Percentiles rank a stretch among this genome's conserved stretches.
Conservation (phyloP, 1,140 invertebrate genomes). For the Rhysida immarginata region DNA sequence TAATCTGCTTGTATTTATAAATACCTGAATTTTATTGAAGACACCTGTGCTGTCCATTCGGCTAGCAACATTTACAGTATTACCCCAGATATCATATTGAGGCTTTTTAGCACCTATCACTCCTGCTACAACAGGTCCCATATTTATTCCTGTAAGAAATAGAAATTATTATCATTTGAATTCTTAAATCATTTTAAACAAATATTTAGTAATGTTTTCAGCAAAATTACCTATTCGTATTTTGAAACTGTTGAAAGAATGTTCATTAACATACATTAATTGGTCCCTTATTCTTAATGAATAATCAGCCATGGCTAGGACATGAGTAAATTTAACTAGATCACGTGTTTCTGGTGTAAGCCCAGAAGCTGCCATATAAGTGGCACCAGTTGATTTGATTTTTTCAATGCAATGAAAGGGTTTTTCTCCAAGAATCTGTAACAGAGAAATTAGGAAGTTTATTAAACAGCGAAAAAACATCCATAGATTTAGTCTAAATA, state of each 20-base stretch:
- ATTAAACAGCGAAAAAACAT: no score
- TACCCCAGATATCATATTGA: conserved; percentile 85
- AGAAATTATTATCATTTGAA: not conserved
- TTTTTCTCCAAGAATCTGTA: conserved; percentile 59
- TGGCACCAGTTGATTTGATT: conserved; percentile 90
- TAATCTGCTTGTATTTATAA: no score
- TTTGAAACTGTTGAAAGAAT: conserved; percentile 93
- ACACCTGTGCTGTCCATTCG: conserved; percentile 74
- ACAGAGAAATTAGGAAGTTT: no score
- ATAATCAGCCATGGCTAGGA: conserved; percentile 81
- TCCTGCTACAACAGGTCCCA: conserved; percentile 86
- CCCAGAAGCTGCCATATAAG: conserved; percentile 85
- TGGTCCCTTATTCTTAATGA: conserved; percentile 70
- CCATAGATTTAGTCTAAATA: no score
- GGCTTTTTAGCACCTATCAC: conserved; percentile 87
- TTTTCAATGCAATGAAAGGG: conserved; percentile 85
- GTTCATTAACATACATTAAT: conserved; percentile 79
- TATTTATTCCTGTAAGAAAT: conserved; percentile 59
- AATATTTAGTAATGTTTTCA: no score
- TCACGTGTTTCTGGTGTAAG: not conserved
- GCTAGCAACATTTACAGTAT: conserved; percentile 83
- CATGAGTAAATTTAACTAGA: conserved; percentile 52
- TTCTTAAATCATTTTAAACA: no score
- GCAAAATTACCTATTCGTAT: conserved; percentile 38
- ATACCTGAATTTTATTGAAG: no score